phyloP scores from a whole-genome alignment of 2,888 invertebrate genomes.

The Apamea monoglypha region DNA sequence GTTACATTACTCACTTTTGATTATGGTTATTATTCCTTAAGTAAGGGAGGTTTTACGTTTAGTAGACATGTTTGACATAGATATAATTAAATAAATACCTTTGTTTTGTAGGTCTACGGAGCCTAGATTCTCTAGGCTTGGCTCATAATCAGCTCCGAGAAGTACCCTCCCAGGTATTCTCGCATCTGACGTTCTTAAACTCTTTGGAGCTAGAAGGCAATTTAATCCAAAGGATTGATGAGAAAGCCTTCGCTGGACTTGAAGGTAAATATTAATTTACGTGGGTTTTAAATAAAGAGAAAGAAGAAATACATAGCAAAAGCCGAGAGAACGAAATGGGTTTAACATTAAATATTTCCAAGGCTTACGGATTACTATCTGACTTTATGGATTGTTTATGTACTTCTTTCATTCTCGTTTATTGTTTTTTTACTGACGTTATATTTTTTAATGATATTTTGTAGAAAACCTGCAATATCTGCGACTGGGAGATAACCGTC shows the following conservation, averaged over 20 bases:
- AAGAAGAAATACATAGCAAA: constrained; percentile 4
- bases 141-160: constrained; percentile 95
- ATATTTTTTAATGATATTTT: constrained; percentile 58
- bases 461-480: constrained; percentile 97
- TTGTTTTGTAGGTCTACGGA: constrained; percentile 92
- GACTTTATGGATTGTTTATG: constrained; percentile 45
- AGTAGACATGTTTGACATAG: background rate
- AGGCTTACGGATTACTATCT: constrained; percentile 26
- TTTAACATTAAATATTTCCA: constrained; percentile 45
- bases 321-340: constrained; percentile 5
- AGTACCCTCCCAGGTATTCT: constrained; percentile 95
- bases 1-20: constrained; percentile 46
- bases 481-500: constrained; percentile 96
- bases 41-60: constrained; percentile 1
- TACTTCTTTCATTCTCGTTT: constrained; percentile 30
- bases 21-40: constrained; percentile 24
- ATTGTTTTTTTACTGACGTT: constrained; percentile 6
- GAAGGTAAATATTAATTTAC: constrained; percentile 92
- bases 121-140: constrained; percentile 95
- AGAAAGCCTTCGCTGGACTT: constrained; percentile 96
- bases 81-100: background rate
- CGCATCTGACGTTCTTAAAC: constrained; percentile 94
- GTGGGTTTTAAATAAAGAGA: background rate
- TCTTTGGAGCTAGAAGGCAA: constrained; percentile 97
- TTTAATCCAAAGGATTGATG: constrained; percentile 94